phyloP scores from a whole-genome alignment of 2,888 invertebrate genomes.

The Metellina segmentata region DNA sequence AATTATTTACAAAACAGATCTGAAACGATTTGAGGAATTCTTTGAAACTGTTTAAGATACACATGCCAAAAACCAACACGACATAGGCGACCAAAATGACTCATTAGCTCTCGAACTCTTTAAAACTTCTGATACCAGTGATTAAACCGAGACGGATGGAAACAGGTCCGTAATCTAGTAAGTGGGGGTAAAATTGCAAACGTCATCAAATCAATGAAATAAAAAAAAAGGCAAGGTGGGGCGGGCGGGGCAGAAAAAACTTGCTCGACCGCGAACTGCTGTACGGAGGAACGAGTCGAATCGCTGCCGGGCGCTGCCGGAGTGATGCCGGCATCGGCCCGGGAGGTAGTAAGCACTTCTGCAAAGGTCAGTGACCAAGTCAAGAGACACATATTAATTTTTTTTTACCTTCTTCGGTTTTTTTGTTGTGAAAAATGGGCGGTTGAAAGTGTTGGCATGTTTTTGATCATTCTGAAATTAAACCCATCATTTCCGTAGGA shows the following conservation, averaged over 20 bases:
- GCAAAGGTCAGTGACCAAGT: slow-evolving; percentile 53
- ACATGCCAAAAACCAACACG: background rate
- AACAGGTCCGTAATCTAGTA: background rate
- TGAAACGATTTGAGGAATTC: too few species aligned
- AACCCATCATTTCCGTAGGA: too few species aligned
- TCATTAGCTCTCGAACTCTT: too few species aligned
- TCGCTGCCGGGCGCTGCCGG: slow-evolving; percentile 45
- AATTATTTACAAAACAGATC: too few species aligned
- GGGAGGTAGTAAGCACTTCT: slow-evolving; percentile 25
- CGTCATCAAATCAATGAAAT: slow-evolving; percentile 35
- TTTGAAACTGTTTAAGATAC: too few species aligned
- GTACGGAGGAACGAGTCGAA: slow-evolving; percentile 27
- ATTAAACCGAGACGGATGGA: too few species aligned
- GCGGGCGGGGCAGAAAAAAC: slow-evolving; percentile 32
- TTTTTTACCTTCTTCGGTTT: too few species aligned
- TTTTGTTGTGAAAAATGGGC: background rate
- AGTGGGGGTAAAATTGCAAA: slow-evolving; percentile 34
- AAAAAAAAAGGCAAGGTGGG: background rate
- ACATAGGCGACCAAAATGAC: background rate
- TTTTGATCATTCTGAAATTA: background rate
- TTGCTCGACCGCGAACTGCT: slow-evolving; percentile 16
- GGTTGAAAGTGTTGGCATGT: background rate
- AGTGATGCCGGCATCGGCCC: background rate
- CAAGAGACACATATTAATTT: background rate
- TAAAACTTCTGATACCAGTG: too few species aligned